A percentile compares a stretch with the other conserved stretches of the same genome.
These are phyloP conservation scores for Mustela lutreola DNA, from an alignment of 2,113 vertebrate species.

Conservation along the genomic window DNA sequence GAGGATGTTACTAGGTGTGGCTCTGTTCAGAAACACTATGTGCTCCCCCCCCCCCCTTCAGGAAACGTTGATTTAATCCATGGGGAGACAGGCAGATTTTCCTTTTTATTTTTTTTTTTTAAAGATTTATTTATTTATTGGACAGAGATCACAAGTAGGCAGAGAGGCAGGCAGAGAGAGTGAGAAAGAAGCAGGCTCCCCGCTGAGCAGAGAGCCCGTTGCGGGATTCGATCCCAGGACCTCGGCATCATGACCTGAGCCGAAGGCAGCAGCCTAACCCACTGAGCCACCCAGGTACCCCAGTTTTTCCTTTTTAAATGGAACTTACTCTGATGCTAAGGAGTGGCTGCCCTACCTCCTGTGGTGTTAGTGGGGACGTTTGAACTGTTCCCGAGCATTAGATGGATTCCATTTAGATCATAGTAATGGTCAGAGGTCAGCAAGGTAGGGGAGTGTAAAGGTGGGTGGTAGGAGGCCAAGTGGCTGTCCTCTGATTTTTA, in stretches of 20 bases:
- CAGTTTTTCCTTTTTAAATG: conserved; percentile 55
- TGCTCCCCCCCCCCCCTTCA: not conserved
- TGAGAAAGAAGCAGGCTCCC: too few species aligned
- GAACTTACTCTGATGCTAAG: conserved; percentile 36
- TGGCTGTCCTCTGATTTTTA: not conserved
- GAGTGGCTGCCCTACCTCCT: not conserved
- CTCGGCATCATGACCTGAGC: too few species aligned
- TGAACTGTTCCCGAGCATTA: not conserved
- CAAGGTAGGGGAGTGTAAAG: not conserved
- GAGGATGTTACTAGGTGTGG: conserved; percentile 58
- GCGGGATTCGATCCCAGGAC: too few species aligned
- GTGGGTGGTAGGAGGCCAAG: not conserved
- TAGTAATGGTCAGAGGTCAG: not conserved
- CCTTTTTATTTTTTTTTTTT: not conserved
- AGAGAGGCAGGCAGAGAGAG: too few species aligned
- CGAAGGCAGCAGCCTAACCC: too few species aligned
- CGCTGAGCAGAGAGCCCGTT: too few species aligned
- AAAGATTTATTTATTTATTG: too few species aligned
- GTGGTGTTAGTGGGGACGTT: not conserved
- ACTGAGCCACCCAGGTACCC: too few species aligned
- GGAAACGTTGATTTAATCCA: conserved; percentile 37
- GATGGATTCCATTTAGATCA: conserved; percentile 31
- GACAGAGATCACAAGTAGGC: too few species aligned
- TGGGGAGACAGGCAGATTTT: conserved; percentile 6
- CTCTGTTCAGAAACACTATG: conserved; percentile 53